phyloP scores from a whole-genome alignment of 2,113 vertebrate species.

The Chionomys nivalis region DNA sequence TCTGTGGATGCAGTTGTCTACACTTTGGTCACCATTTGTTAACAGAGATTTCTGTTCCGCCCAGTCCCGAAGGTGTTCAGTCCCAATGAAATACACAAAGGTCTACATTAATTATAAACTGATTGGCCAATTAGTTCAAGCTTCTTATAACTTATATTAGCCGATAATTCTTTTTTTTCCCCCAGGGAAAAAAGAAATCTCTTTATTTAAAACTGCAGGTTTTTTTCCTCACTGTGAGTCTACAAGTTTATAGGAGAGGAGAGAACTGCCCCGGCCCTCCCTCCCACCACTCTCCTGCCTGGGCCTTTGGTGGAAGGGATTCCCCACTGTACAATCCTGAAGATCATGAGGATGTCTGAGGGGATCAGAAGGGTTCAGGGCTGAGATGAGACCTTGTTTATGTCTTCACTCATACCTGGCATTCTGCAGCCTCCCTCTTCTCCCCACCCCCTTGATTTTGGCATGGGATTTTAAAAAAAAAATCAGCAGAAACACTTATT shows the following conservation, averaged over 20 bases:
- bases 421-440: conserved; percentile 33
- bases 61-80: no score
- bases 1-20: no score
- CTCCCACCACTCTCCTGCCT: conserved; percentile 13
- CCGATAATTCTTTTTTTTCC: no score
- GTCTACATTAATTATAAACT: no score
- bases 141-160: no score
- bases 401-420: conserved; percentile 25
- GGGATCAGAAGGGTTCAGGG: conserved; percentile 51
- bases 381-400: conserved; percentile 12
- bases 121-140: no score
- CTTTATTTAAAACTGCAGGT: conserved; percentile 81
- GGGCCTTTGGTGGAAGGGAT: background rate
- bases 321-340: conserved; percentile 47
- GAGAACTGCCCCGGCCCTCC: conserved; percentile 69
- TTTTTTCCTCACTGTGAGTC: conserved; percentile 73
- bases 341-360: conserved; percentile 67
- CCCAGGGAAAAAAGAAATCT: conserved; percentile 78
- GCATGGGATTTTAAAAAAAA: background rate
- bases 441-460: conserved; percentile 59
- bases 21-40: no score
- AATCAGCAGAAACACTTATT: conserved; percentile 22
- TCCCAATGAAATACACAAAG: no score
- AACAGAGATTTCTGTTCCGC: no score
- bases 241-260: conserved; percentile 81